A percentile compares a stretch with the other conserved stretches of the same genome.
Conservation (phyloP, 2,888 invertebrate genomes). For the Apotomis betuletana region DNA sequence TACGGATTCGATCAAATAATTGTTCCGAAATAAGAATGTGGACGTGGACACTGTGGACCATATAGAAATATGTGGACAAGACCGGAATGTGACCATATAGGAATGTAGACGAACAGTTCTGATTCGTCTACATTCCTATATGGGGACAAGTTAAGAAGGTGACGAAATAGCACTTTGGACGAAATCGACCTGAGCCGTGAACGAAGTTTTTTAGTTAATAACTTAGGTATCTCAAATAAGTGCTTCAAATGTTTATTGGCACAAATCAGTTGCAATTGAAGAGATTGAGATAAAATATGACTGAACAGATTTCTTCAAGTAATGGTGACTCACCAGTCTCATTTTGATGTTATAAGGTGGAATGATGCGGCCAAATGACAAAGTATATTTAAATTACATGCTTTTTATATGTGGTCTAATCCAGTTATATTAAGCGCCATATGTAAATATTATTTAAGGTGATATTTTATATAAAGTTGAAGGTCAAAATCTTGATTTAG, state of each 20-base stretch:
- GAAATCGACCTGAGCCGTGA: too few species aligned
- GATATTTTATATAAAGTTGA: not conserved
- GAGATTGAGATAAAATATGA: not conserved
- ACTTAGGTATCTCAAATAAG: not conserved
- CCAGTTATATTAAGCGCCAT: not conserved
- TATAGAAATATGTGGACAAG: too few species aligned
- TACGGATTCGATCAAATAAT: too few species aligned
- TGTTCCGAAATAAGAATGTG: too few species aligned
- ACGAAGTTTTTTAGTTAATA: too few species aligned
- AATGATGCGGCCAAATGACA: slow-evolving; percentile 5
- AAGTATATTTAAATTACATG: slow-evolving; percentile 45
- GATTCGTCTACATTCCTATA: too few species aligned
- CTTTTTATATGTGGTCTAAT: slow-evolving; percentile 11
- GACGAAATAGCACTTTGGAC: too few species aligned
- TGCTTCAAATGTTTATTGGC: not conserved
- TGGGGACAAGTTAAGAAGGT: too few species aligned
- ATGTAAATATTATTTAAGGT: slow-evolving; percentile 1
- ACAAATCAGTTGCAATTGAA: too few species aligned
- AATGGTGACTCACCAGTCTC: slow-evolving; percentile 49
- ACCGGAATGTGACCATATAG: too few species aligned
- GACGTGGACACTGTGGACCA: too few species aligned
- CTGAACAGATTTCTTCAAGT: not conserved
- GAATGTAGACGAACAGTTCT: too few species aligned
- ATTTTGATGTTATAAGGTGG: slow-evolving; percentile 9
- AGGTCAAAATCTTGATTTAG: not conserved